Conservation (phyloP, 2,797 vertebrate species). For the Echeneis naucrates region DNA sequence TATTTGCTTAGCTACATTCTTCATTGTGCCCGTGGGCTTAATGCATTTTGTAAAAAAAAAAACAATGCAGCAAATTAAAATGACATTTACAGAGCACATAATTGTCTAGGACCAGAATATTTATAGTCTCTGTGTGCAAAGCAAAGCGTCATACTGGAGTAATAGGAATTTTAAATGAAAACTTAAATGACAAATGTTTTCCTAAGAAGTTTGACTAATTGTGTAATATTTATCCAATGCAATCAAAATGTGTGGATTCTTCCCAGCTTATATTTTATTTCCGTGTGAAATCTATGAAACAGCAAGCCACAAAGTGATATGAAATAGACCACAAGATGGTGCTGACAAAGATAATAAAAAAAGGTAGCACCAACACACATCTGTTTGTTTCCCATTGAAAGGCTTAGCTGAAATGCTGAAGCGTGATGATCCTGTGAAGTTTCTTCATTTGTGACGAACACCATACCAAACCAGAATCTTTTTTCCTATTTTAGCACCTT, state of each 20-base stretch:
- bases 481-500: neutral
- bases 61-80: neutral
- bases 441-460: neutral
- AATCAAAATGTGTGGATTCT: neutral
- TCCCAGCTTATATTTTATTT: neutral
- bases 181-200: neutral
- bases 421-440: neutral
- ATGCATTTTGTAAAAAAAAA: neutral
- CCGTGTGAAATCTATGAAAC: neutral
- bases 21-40: neutral
- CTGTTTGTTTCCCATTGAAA: neutral
- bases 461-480: neutral
- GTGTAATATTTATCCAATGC: neutral
- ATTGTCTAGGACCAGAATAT: neutral
- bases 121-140: neutral
- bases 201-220: neutral
- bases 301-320: neutral
- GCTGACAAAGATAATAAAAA: neutral
- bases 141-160: neutral
- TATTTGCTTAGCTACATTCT: neutral
- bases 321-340: slow-evolving; percentile 30
- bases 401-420: neutral
- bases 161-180: slow-evolving; percentile 2
- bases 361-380: neutral
- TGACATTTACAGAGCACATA: neutral